Evolutionary conservation across 2,113 vertebrate genomes (phyloP).

Genomic region (Oryzias melastigma): DNA sequence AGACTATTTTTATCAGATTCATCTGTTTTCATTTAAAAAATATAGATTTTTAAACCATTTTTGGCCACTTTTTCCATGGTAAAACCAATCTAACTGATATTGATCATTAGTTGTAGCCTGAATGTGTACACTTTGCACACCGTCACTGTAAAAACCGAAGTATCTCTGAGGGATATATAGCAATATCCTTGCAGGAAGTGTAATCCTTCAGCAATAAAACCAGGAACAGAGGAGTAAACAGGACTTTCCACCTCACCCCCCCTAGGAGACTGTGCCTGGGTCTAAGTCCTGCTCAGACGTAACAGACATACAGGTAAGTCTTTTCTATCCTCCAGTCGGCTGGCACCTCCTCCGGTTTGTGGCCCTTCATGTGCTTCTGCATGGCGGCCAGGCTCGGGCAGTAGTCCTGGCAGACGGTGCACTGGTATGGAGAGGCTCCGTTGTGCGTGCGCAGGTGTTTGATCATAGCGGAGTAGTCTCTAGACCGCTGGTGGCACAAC

Average conservation of each 20-base stretch:
- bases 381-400: constrained; percentile 98
- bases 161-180: constrained; percentile 18
- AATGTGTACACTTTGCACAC: constrained; percentile 21
- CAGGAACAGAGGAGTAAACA: constrained; percentile 24
- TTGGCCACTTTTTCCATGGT: constrained; percentile 11
- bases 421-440: constrained; percentile 98
- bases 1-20: too few relatives aligned
- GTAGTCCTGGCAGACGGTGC: constrained; percentile 98
- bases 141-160: constrained; percentile 25
- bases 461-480: constrained; percentile 99
- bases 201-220: constrained; percentile 40
- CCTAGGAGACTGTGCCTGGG: constrained; percentile 28
- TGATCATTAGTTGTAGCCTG: constrained; percentile 31
- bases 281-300: constrained; percentile 82
- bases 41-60: constrained; percentile 11
- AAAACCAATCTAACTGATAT: constrained; percentile 14
- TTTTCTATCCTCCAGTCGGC: constrained; percentile 99
- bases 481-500: constrained; percentile 96
- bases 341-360: constrained; percentile 97
- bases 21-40: too few relatives aligned
- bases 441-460: constrained; percentile 99
- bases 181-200: constrained; percentile 20
- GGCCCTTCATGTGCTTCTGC: constrained; percentile 99
- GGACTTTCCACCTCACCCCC: constrained; percentile 30
- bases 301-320: constrained; percentile 98